Base-by-base conservation (phyloP, 2,888 invertebrate genomes). In the Sacculina carcini region DNA sequence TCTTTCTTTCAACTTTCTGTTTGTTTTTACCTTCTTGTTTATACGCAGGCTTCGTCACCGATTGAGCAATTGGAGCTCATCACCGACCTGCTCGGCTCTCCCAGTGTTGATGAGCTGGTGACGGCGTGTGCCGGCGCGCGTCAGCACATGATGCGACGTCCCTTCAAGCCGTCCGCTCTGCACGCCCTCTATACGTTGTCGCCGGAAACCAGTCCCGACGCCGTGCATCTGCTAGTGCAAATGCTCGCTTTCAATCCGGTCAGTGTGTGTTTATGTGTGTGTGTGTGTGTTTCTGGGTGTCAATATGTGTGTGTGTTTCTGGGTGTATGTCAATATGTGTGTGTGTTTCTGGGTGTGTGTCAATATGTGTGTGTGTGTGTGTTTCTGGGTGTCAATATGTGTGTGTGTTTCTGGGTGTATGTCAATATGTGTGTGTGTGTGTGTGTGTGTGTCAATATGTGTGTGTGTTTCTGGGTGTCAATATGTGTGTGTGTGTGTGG, bases 211-310 rank as follows among this genome's bases (percentile, higher is more conserved):
- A 90, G 90, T 56, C 90, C 90, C 66, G 96, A 98, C 71, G 96
- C 96, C 52, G 90, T 96, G 58, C 92, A 96, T 71, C 74, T 98
- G 60, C 74, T 98, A 48, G 81, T 83, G 64, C 86, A 90, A 73
- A 92, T 98, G 92, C 74, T 98, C 55, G 85, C 89, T 56, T 96
- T 98, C 70, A 89, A 98, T 73, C 94, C 98, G 53, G 89, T 85
- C 71, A 75, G 77, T 70, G 48, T 19, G 44, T 50, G n/a, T 34
- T 26, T 40, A 21, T 14, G 48, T 51, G 51, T 64, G 65, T 1
- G 63, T 84, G 83, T 80, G 86, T 62, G 89, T 90, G 69, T 77
- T 96, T 62, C 87, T 94, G 65, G 80, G 82, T 2, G 90, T 94
- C n/a, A n/a, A n/a, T n/a, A n/a, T n/a, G n/a, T n/a, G n/a, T n/a